A percentile compares a stretch with the other conserved stretches of the same genome.
Evolutionary conservation across 23 tunicate genomes (phyloP).

Genomic region (Corella eumyota): DNA sequence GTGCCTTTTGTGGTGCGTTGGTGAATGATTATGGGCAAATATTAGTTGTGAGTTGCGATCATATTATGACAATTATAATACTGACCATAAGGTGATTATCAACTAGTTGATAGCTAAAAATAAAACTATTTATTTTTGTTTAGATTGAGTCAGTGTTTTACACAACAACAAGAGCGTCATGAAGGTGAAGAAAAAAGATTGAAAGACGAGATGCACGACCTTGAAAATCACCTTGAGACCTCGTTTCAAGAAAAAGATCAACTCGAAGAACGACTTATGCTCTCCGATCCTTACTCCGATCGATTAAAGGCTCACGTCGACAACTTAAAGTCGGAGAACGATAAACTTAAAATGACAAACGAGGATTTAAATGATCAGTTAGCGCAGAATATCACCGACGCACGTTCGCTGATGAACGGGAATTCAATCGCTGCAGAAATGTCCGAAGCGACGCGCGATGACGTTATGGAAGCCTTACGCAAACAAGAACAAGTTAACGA

Average conservation of each 20-base stretch:
- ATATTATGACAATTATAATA: no score
- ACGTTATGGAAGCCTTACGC: constrained; percentile 65
- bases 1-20: no score
- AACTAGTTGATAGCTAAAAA: no score
- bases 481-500: constrained; percentile 61
- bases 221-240: constrained; percentile 1
- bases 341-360: constrained; percentile 40
- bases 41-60: no score
- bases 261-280: constrained; percentile 12
- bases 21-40: no score
- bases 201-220: constrained; percentile 6
- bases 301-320: constrained; percentile 38
- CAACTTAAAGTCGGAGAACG: constrained; percentile 57
- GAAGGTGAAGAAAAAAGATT: constrained; percentile 15
- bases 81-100: no score
- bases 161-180: constrained; percentile 43
- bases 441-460: constrained; percentile 60
- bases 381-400: constrained; percentile 68
- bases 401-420: constrained; percentile 45
- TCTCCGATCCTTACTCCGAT: constrained; percentile 25
- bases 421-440: constrained; percentile 66
- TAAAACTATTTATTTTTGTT: no score
- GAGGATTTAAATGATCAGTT: constrained; percentile 69
- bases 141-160: constrained; percentile 37
- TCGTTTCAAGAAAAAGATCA: constrained; percentile 15